Percentiles rank a stretch among this genome's conserved stretches.
Evolutionary conservation across 2,113 vertebrate species (phyloP).

Genomic region (Apteryx owenii): DNA sequence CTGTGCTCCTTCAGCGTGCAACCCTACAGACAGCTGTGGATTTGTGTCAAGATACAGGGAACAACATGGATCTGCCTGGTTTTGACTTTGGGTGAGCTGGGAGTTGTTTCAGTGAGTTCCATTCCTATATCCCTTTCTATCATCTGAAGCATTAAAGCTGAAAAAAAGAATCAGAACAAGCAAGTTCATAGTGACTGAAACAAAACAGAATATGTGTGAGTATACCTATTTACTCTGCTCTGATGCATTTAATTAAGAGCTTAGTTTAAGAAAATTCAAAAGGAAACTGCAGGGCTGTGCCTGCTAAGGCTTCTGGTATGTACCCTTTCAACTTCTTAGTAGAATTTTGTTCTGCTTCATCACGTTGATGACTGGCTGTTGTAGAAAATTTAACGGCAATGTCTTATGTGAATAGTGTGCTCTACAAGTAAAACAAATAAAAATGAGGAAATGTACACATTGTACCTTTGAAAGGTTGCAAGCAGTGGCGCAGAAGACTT

Average conservation of each 20-base stretch:
- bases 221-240: not conserved
- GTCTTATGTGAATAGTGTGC: constrained; percentile 72
- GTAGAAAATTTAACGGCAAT: constrained; percentile 68
- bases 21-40: not conserved
- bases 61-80: not conserved
- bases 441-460: constrained; percentile 75
- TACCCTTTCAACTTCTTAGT: not conserved
- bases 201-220: not conserved
- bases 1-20: not conserved
- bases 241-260: constrained; percentile 45
- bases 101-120: not conserved
- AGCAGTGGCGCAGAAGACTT: constrained; percentile 76
- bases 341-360: constrained; percentile 50
- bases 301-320: not conserved
- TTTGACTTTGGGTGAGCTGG: not conserved
- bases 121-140: not conserved
- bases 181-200: not conserved
- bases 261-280: constrained; percentile 36
- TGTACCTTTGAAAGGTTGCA: constrained; percentile 80
- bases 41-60: not conserved
- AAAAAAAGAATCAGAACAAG: not conserved
- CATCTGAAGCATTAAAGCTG: not conserved
- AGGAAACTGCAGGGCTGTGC: not conserved
- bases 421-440: constrained; percentile 78
- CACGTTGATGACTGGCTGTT: not conserved